phyloP scores from a whole-genome alignment of 2,888 invertebrate species.

The Neoaliturus tenellus region DNA sequence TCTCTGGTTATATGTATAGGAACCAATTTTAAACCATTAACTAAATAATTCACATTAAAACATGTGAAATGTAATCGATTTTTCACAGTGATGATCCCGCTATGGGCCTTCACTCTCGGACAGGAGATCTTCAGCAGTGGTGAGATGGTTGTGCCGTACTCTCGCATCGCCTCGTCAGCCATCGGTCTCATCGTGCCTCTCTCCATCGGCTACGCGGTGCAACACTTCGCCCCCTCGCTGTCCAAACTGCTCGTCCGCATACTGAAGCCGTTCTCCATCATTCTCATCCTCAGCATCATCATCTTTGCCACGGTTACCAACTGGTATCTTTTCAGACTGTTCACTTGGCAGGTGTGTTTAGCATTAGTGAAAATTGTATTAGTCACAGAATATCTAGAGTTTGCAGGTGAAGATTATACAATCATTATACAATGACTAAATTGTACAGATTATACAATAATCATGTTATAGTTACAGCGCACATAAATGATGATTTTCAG shows the following conservation, averaged over 20 bases:
- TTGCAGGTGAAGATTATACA: no score
- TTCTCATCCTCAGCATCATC: slow-evolving; percentile 88
- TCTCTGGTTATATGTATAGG: no score
- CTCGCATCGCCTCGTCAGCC: slow-evolving; percentile 84
- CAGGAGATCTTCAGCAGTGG: slow-evolving; percentile 81
- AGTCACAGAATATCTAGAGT: no score
- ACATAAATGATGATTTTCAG: no score
- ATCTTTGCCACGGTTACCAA: slow-evolving; percentile 93
- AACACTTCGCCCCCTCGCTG: slow-evolving; percentile 73
- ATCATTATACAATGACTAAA: no score
- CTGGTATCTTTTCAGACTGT: slow-evolving; percentile 90
- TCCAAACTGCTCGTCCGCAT: slow-evolving; percentile 84
- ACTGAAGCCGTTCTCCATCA: slow-evolving; percentile 88
- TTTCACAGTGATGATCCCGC: slow-evolving; percentile 86
- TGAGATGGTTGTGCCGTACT: slow-evolving; percentile 85
- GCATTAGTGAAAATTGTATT: no score
- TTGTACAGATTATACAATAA: no score
- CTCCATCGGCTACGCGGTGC: slow-evolving; percentile 80
- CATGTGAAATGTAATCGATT: no score
- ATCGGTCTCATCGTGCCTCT: slow-evolving; percentile 87
- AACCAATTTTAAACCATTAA: no score
- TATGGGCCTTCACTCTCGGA: slow-evolving; percentile 94
- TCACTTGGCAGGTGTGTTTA: slow-evolving; percentile 87
- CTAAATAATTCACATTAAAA: no score
- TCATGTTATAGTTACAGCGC: no score